phyloP scores from a whole-genome alignment of 2,113 vertebrate genomes.

The Cnemophilus loriae region DNA sequence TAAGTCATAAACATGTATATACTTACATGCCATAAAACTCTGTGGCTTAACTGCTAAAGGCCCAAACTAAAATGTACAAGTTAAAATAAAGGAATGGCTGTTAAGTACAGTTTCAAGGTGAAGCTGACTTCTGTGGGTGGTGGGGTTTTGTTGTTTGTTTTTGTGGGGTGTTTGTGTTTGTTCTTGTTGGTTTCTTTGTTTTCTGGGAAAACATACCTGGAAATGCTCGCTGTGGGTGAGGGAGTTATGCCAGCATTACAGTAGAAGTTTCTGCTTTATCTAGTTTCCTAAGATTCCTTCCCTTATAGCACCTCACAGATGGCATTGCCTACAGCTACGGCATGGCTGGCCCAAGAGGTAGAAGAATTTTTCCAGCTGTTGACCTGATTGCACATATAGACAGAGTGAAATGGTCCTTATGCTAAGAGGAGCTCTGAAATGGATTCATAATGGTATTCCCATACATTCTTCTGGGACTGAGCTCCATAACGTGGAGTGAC shows the following conservation, averaged over 20 bases:
- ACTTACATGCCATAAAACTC: background rate
- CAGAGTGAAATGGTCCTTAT: background rate
- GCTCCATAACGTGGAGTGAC: background rate
- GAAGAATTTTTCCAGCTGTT: background rate
- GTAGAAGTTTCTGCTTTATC: background rate
- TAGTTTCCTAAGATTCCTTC: background rate
- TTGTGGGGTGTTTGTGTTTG: background rate
- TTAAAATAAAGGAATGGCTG: background rate
- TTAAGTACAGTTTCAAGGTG: slow-evolving; percentile 38
- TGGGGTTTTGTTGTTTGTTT: background rate
- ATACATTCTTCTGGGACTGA: background rate
- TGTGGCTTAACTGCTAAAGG: slow-evolving; percentile 38
- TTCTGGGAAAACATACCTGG: background rate
- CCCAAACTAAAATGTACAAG: background rate
- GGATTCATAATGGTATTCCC: background rate
- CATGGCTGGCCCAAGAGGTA: background rate
- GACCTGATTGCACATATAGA: background rate
- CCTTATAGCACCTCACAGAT: background rate
- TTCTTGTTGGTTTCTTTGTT: background rate
- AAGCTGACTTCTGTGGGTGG: background rate
- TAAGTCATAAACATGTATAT: slow-evolving; percentile 48
- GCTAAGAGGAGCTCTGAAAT: background rate
- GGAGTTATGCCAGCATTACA: background rate
- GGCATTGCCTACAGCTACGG: background rate
- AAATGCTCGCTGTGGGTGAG: background rate